Evolutionary conservation across 2,888 invertebrate species (phyloP), one percentile per base, ranked within the genome.

Genomic region (Drosophila greeni): DNA sequence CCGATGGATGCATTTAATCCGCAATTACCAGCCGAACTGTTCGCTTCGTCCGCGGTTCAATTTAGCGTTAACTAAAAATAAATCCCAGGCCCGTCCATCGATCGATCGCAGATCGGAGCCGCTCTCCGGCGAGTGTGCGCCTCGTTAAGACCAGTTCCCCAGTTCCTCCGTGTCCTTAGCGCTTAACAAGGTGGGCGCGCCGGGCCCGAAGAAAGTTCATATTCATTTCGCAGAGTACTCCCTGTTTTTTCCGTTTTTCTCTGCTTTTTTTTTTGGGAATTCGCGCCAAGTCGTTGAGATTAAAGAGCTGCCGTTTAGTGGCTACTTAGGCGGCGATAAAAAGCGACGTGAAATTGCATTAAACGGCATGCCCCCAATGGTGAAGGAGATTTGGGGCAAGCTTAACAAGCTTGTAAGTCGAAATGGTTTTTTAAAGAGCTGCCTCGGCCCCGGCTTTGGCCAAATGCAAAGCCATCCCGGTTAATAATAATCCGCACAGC

Each of bases 221-320:
- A 45, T 31, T 54, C 29, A 37, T 59, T 59, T 42, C 24, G 29
- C 14, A 29, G 61, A 53, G 70, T 56, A 43, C 66, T 48, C n/a
- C 23, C 8, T 24, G 29, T 20, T 34, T 55, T 16, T 16, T 51
- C 7, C 11, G 26, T 8, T 16, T 49, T 51, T 60, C 3, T 0
- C 23, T 29, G 24, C 34, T 20, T 14, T 20, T 39, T 14, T 39
- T 40, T 40, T 39, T 6, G 39, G 39, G 47, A 45, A 54, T 42
- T 62, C 73, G 76, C 78, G 73, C 60, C 69, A 79, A 73, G 68
- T 79, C 76, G 82, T 81, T 81, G 73, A 81, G 81, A 82, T 84
- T 81, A 81, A 84, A 84, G 83, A 82, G 84, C 80, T 81, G 84
- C 84, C 84, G 84, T 81, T 81, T 81, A 81, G 81, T 84, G 84